A percentile compares a stretch with the other conserved stretches of the same genome.
These are phyloP conservation scores for Drosophila kuntzei DNA, from an alignment of 2,888 invertebrate species.

Conservation along the genomic window DNA sequence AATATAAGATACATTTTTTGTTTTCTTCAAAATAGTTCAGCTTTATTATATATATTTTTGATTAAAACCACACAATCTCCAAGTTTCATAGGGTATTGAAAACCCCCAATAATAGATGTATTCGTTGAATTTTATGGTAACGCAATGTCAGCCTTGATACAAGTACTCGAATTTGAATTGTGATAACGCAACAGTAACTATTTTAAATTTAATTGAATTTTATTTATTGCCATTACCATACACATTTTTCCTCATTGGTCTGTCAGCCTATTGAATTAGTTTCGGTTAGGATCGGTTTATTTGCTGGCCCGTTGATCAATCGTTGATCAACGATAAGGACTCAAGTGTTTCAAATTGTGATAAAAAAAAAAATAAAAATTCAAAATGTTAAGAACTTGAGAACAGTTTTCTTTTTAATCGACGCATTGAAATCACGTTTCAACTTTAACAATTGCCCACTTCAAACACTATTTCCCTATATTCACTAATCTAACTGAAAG, in stretches of 20 bases:
- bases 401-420: slow-evolving; percentile 11
- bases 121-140: slow-evolving; percentile 1
- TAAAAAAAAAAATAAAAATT: slow-evolving; percentile 2
- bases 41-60: neutral
- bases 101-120: neutral
- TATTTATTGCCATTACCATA: slow-evolving; percentile 66
- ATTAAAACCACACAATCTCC: neutral
- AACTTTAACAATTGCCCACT: slow-evolving; percentile 12
- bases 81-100: neutral
- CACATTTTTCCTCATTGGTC: slow-evolving; percentile 33
- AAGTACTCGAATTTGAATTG: slow-evolving; percentile 17
- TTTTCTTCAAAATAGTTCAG: too few relatives aligned
- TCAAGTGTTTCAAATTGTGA: slow-evolving; percentile 33
- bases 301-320: slow-evolving; percentile 27
- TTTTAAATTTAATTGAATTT: slow-evolving; percentile 59
- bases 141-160: slow-evolving; percentile 19
- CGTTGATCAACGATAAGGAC: slow-evolving; percentile 26
- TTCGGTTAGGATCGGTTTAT: slow-evolving; percentile 18
- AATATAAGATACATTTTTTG: too few relatives aligned
- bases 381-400: slow-evolving; percentile 10
- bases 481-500: slow-evolving; percentile 12
- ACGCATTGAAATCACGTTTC: slow-evolving; percentile 14
- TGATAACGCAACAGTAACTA: slow-evolving; percentile 54
- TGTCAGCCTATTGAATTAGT: slow-evolving; percentile 3
- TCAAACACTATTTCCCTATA: neutral